phyloP scores from a whole-genome alignment of 2,113 vertebrate species.

The Perccottus glenii region DNA sequence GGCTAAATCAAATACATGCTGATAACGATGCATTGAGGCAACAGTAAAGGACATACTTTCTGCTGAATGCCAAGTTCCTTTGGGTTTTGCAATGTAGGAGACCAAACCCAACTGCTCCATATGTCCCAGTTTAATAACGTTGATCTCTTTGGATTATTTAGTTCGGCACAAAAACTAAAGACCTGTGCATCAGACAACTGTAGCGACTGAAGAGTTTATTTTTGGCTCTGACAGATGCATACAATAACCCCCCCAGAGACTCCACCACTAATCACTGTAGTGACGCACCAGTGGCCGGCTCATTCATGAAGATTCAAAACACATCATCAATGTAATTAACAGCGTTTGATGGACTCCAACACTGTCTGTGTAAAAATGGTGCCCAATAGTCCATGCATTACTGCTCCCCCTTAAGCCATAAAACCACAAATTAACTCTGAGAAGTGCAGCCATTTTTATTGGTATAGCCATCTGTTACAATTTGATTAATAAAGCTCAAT shows the following conservation, averaged over 20 bases:
- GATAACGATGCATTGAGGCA: too few relatives aligned
- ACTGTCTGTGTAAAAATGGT: neutral
- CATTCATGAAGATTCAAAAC: neutral
- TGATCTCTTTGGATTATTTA: neutral
- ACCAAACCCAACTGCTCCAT: too few relatives aligned
- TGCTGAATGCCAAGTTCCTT: too few relatives aligned
- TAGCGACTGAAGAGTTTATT: slow-evolving; percentile 34
- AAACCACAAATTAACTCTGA: neutral
- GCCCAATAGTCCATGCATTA: neutral
- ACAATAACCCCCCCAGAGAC: slow-evolving; percentile 19
- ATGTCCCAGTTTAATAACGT: too few relatives aligned
- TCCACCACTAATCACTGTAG: slow-evolving; percentile 4
- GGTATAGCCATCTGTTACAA: too few relatives aligned
- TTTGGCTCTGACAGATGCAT: slow-evolving; percentile 21
- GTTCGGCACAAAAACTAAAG: neutral
- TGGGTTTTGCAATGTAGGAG: too few relatives aligned
- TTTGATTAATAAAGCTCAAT: too few relatives aligned
- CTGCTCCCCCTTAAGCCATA: neutral
- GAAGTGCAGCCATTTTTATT: neutral
- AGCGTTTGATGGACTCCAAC: too few relatives aligned
- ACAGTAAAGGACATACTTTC: too few relatives aligned
- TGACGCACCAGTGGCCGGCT: slow-evolving; percentile 1
- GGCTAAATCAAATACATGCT: too few relatives aligned
- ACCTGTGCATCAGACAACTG: neutral
- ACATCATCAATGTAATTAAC: neutral